Evolutionary conservation across 2,113 vertebrate genomes (phyloP).

Genomic region (Microcebus murinus): DNA sequence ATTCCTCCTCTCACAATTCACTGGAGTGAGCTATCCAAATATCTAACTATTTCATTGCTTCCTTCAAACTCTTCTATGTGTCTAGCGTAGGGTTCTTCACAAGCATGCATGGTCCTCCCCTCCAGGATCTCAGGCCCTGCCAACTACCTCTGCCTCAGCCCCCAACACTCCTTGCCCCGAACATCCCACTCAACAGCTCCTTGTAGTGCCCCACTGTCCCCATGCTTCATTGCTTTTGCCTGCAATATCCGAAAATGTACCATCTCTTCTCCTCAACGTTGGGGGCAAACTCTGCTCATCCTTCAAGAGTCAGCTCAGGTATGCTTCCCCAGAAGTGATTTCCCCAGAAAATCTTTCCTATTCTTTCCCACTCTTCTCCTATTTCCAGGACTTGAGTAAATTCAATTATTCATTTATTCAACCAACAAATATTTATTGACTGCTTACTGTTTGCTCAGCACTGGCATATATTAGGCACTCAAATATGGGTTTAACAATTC

Average conservation of each 20-base stretch:
- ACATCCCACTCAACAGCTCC: not conserved
- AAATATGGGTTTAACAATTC: not conserved
- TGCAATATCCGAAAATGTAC: not conserved
- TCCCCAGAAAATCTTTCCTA: not conserved
- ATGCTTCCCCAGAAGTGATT: not conserved
- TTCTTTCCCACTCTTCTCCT: not conserved
- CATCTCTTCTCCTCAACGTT: not conserved
- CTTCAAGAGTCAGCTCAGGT: not conserved
- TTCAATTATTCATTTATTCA: constrained; percentile 1
- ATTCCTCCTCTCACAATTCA: not conserved
- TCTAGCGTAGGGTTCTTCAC: not conserved
- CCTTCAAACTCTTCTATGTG: not conserved
- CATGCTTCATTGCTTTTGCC: not conserved
- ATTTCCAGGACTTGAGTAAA: not conserved
- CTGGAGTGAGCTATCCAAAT: not conserved
- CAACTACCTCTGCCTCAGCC: not conserved
- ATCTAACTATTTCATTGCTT: not conserved
- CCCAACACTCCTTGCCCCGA: too few species aligned
- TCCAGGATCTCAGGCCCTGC: not conserved
- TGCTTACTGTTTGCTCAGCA: not conserved
- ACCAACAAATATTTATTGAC: not conserved
- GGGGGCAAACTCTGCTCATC: not conserved
- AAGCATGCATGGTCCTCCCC: not conserved
- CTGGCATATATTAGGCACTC: not conserved
- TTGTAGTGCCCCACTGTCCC: not conserved